Evolutionary conservation across 2,113 vertebrate species (phyloP), one percentile per base, ranked within the genome.

Genomic region (Osmerus mordax): DNA sequence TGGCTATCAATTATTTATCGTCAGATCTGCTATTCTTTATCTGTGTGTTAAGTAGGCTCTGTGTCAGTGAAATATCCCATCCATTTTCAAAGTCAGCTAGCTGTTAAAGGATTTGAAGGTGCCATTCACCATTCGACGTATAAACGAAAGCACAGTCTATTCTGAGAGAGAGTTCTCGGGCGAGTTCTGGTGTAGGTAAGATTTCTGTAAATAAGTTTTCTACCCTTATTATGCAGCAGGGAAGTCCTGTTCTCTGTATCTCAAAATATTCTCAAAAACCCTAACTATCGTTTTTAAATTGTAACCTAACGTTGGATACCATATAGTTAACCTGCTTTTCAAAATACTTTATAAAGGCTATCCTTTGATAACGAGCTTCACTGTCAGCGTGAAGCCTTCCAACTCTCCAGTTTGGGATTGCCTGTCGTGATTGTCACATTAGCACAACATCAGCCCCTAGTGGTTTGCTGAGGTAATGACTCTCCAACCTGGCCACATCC

Each of bases 1-100:
- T 85, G 84, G 78, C 72, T 77, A 81, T 89, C 82, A 88, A 82
- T 88, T 87, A 89, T 90, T 86, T 89, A 88, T 79, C 18, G 47
- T 72, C 63, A 36, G 74, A 58, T 70, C 73, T 79, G 82, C 83
- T 74, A 75, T 89, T 85, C 84, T 88, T 81, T 81, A 83, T 81
- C 72, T 73, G 62, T 67, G 62, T 67, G 85, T 82, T 83, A 85
- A 85, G 82, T 71, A 84, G 77, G 58, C 41, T 54, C 58, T 54
- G 73, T 76, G 85, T 85, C 80, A 72, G 67, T 56, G 65, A 77
- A 77, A 75, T 72, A 75, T 82, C 29, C 67, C 72, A 72, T 75
- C 66, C 47, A 9, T 74, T 70, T 75, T 84, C 69, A 79, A 66
- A 86, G 70, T 82, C 72, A 69, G 58, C 15, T 75, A 55, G 66